Evolutionary conservation across 2,888 invertebrate genomes (phyloP).

Genomic region (Nemotelus pantherinus): DNA sequence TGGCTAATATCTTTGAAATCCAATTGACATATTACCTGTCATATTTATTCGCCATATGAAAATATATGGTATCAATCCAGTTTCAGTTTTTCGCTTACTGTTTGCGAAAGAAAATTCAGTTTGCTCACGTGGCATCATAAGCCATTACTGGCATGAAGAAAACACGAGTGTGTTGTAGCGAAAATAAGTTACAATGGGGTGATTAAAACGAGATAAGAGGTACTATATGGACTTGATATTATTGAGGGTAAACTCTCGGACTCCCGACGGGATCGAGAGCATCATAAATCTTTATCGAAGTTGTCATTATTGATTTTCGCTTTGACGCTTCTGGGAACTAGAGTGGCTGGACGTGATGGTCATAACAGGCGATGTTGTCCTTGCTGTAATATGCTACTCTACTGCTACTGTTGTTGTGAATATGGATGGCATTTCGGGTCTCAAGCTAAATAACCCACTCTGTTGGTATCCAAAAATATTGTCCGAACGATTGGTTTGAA

Average conservation of each 20-base stretch:
- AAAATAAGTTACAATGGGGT: constrained; percentile 16
- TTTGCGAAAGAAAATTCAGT: too few relatives aligned
- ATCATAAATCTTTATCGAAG: constrained; percentile 64
- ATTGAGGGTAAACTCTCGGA: constrained; percentile 4
- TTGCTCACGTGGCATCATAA: too few relatives aligned
- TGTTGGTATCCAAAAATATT: constrained; percentile 11
- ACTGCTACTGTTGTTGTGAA: neutral
- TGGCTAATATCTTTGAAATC: constrained; percentile 28
- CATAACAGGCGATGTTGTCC: constrained; percentile 21
- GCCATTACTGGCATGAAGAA: neutral
- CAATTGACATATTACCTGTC: constrained; percentile 49
- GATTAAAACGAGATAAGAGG: constrained; percentile 39
- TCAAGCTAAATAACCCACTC: constrained; percentile 10
- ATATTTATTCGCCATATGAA: constrained; percentile 36
- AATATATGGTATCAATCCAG: constrained; percentile 28
- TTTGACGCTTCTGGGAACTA: constrained; percentile 52
- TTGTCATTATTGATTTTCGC: constrained; percentile 64
- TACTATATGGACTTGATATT: neutral
- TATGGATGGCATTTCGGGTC: constrained; percentile 23
- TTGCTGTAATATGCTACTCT: constrained; percentile 36
- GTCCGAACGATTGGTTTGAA: neutral
- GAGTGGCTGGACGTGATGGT: constrained; percentile 46
- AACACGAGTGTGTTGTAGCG: neutral
- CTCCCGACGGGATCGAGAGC: constrained; percentile 49
- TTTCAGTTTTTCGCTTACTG: neutral